Conservation (phyloP, 2,797 vertebrate genomes). For the Sus cebifrons region DNA sequence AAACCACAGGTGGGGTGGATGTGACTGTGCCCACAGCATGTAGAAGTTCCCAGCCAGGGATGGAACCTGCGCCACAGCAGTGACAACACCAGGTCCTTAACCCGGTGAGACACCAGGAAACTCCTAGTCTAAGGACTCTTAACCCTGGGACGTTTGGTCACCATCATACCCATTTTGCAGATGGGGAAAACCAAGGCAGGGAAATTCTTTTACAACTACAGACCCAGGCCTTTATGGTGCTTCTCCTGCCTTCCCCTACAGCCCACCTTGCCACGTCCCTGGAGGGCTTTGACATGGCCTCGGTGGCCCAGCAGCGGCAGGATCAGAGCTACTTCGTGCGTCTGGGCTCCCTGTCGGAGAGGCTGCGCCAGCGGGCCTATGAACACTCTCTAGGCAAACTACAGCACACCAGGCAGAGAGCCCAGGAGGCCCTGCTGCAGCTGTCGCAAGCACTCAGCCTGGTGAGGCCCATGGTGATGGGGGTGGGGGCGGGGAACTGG, state of each 20-base stretch:
- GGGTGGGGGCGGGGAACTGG: fast-evolving
- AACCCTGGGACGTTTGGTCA: background rate
- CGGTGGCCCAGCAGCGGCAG: conserved; percentile 87
- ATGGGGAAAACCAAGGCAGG: background rate
- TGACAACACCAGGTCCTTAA: too few species aligned
- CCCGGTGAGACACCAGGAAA: too few species aligned
- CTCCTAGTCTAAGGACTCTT: background rate
- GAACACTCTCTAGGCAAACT: conserved; percentile 93
- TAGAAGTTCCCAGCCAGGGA: too few species aligned
- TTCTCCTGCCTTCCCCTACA: conserved; percentile 76
- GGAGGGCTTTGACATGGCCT: conserved; percentile 86
- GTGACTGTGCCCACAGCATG: too few species aligned
- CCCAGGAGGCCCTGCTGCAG: conserved; percentile 90
- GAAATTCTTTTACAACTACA: background rate
- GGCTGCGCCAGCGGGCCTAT: conserved; percentile 92
- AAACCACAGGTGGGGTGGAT: fast-evolving
- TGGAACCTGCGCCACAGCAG: too few species aligned
- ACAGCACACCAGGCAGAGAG: conserved; percentile 88
- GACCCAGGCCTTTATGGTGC: fast-evolving
- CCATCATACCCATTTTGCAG: background rate
- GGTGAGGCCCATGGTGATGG: conserved; percentile 82
- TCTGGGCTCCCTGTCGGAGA: conserved; percentile 94
- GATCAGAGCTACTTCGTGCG: conserved; percentile 95
- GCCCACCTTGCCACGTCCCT: conserved; percentile 90
- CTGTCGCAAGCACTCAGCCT: conserved; percentile 95